These are phyloP conservation scores for Saxidomus purpurata DNA, from an alignment of 1,140 invertebrate genomes.

Conservation along the genomic window DNA sequence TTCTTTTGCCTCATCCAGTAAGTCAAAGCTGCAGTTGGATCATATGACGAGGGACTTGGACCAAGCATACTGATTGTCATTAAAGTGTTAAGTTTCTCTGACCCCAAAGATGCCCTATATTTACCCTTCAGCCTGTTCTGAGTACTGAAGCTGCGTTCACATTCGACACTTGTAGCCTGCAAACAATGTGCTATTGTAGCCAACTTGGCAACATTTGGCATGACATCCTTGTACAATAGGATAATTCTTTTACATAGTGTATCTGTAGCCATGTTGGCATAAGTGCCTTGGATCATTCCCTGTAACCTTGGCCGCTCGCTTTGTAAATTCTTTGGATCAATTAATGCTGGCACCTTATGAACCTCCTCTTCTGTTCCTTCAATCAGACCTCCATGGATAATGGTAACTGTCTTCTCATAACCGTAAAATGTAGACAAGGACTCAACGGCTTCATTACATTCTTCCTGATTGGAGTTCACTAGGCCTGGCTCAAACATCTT, in stretches of 20 bases:
- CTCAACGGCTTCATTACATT: neutral
- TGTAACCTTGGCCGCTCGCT: neutral
- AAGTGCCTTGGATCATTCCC: constrained; percentile 19
- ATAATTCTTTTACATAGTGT: constrained; percentile 33
- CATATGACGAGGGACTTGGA: neutral
- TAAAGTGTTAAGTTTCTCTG: neutral
- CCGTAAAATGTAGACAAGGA: constrained; percentile 1
- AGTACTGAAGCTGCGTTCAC: constrained; percentile 49
- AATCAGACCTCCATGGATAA: neutral
- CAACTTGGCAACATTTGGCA: constrained; percentile 23
- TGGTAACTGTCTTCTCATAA: neutral
- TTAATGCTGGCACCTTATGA: neutral
- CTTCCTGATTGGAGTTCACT: neutral
- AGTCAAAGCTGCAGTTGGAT: neutral
- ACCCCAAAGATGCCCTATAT: neutral
- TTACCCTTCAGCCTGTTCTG: constrained; percentile 32
- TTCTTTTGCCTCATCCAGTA: neutral
- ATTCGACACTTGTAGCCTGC: constrained; percentile 55
- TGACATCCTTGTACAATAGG: neutral
- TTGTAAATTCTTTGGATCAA: neutral
- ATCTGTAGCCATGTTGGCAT: neutral
- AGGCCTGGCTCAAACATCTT: constrained; percentile 18
- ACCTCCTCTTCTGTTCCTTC: neutral
- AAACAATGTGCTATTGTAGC: constrained; percentile 45
- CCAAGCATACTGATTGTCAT: constrained; percentile 36